Evolutionary conservation across 2,113 vertebrate genomes (phyloP).

Genomic region (Morone chrysops): DNA sequence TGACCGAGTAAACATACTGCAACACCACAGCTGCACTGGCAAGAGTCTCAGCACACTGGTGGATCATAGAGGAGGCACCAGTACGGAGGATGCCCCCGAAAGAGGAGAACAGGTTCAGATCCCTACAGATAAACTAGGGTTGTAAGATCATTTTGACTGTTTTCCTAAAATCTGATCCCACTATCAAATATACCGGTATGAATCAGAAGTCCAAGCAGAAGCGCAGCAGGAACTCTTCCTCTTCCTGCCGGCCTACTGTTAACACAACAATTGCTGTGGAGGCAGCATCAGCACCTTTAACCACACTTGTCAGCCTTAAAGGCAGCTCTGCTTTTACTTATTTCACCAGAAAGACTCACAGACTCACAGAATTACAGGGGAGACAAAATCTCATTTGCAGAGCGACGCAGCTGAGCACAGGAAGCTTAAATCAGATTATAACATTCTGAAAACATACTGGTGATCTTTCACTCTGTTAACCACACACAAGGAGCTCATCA

Average conservation of each 20-base stretch:
- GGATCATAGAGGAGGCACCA: neutral
- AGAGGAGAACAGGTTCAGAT: too few relatives aligned
- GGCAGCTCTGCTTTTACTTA: neutral
- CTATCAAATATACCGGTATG: too few relatives aligned
- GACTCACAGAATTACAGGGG: neutral
- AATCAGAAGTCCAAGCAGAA: too few relatives aligned
- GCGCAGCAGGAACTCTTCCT: too few relatives aligned
- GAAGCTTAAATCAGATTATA: conserved; percentile 20
- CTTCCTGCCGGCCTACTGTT: too few relatives aligned
- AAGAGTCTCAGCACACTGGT: neutral
- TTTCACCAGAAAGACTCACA: neutral
- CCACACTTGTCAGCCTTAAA: neutral
- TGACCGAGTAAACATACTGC: neutral
- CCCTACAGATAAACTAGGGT: too few relatives aligned
- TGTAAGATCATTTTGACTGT: too few relatives aligned
- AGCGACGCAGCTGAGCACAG: conserved; percentile 4
- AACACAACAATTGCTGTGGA: too few relatives aligned
- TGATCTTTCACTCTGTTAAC: neutral
- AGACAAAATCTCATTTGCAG: neutral
- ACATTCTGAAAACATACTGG: neutral
- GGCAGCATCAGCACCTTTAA: neutral
- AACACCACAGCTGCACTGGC: neutral
- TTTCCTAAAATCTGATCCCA: too few relatives aligned
- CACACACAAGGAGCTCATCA: neutral
- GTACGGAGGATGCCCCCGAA: too few relatives aligned